Percentiles rank a stretch among this genome's conserved stretches.
Evolutionary conservation across 2,797 vertebrate species (phyloP).

Genomic region (Trachops cirrhosus): DNA sequence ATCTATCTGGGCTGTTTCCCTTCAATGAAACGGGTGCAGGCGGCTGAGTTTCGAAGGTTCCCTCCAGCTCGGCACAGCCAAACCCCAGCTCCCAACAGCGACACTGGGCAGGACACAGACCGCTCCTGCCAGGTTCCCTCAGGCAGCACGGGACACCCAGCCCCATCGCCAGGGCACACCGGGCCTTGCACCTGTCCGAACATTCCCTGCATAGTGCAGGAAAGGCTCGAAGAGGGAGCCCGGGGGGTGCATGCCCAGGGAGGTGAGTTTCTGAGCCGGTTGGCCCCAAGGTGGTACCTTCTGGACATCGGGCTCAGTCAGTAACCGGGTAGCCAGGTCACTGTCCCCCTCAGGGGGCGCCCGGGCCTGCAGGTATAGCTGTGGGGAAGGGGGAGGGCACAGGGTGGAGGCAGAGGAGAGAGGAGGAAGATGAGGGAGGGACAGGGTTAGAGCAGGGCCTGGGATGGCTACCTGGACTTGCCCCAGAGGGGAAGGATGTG

Average conservation of each 20-base stretch:
- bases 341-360: slow-evolving; percentile 82
- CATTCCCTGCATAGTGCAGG: neutral
- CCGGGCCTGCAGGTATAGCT: slow-evolving; percentile 94
- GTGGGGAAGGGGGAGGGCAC: slow-evolving; percentile 74
- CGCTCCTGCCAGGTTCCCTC: neutral
- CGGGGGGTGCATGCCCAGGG: slow-evolving; percentile 20
- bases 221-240: neutral
- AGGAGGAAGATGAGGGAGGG: neutral
- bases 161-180: neutral
- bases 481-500: neutral
- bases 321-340: slow-evolving; percentile 85
- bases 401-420: slow-evolving; percentile 18
- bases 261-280: neutral
- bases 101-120: neutral
- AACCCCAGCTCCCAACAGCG: neutral
- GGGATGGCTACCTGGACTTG: neutral
- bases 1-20: neutral
- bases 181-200: neutral
- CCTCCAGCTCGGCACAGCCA: neutral
- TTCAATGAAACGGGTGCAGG: neutral
- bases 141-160: neutral
- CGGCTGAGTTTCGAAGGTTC: slow-evolving; percentile 72
- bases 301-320: slow-evolving; percentile 91
- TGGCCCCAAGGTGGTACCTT: slow-evolving; percentile 86
- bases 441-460: slow-evolving; percentile 26